These are phyloP conservation scores for Orientallactaga bullata DNA, from an alignment of 2,113 vertebrate genomes.

Conservation along the genomic window DNA sequence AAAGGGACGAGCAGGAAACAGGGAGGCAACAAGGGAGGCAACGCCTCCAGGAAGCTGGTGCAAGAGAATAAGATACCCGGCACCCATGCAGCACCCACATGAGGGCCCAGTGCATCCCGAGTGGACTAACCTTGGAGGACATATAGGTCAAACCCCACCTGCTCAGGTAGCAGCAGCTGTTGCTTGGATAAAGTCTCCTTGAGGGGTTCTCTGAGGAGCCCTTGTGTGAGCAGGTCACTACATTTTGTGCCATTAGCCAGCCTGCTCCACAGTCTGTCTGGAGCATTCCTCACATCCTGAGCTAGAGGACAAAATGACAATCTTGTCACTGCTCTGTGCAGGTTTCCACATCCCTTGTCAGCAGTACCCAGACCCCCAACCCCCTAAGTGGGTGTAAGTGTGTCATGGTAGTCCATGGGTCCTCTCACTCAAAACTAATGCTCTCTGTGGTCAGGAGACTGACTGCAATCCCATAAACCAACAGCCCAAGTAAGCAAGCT, in stretches of 20 bases:
- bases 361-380: neutral
- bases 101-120: neutral
- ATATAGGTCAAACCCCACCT: neutral
- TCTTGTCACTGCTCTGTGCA: accelerated
- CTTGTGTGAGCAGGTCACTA: accelerated
- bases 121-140: neutral
- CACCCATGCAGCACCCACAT: neutral
- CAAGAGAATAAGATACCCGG: neutral
- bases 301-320: accelerated
- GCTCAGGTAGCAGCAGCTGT: neutral
- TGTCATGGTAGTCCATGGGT: neutral
- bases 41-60: neutral
- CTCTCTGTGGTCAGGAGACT: neutral
- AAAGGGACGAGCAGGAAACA: neutral
- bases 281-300: neutral
- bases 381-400: neutral
- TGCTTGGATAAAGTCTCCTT: accelerated
- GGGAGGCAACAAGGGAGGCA: accelerated
- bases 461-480: slow-evolving; percentile 50
- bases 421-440: neutral
- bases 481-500: slow-evolving; percentile 53
- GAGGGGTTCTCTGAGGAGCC: neutral
- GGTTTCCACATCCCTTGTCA: neutral
- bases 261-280: neutral
- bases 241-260: neutral